Evolutionary conservation across 2,888 invertebrate species (phyloP), one percentile per base, ranked within the genome.

Genomic region (Aelia acuminata): DNA sequence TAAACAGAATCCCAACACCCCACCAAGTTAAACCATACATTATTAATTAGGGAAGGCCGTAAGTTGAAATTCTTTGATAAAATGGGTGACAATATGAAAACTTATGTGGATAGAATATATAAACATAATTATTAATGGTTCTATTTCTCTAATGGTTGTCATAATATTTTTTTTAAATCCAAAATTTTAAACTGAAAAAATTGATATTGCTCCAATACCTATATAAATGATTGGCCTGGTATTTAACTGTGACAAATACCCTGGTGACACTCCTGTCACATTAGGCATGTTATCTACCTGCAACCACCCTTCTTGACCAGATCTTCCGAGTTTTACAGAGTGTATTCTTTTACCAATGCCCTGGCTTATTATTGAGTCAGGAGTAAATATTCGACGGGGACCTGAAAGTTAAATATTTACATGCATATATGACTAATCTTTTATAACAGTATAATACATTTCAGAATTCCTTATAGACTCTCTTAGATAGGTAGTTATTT

Each of bases 361-460:
- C 3, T 87, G 49, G 84, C 84, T 84, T 22, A 84, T n/a, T 31
- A 97, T 93, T 1, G 97, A 95, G 86, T 95, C 94, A 10, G 95
- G 94, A 1, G 97, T 97, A 91, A 97, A 97, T 90, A 97, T 96
- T 90, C 97, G 94, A 89, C 97, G 94, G 3, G 97, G 96, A 87
- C 97, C 97, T 94, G 80, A 53, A 63, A 84, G 22, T 88, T 35
- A 57, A 84, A 43, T 84, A 26, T 84, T 53, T 57, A 31, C 31
- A 15, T 85, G 22, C 22, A 43, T 63, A 3, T 31, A 20, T 85
- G 18, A 13, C 63, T 1, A 3, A 15, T 35, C 39, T 26, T 49
- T 4, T 48, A 10, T 48, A 49, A 11, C 13, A 39, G 31, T 48
- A 39, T 86, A 57, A 57, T 57, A 26, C 10, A 57, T 57, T 57